Percentiles rank a stretch among this genome's conserved stretches.
phyloP scores from a whole-genome alignment of 2,888 invertebrate genomes.

The Perizoma flavofasciatum region DNA sequence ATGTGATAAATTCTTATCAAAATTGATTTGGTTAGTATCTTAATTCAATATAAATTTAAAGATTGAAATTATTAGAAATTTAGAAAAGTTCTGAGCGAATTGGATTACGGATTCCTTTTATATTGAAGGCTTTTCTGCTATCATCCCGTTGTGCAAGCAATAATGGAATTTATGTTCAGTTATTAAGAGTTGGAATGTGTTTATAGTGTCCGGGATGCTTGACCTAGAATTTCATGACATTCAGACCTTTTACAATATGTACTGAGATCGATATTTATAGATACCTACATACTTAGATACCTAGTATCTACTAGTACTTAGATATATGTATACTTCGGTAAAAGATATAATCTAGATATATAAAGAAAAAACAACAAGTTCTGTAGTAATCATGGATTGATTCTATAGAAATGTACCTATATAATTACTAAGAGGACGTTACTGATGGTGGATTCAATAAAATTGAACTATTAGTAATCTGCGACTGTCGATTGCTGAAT shows the following conservation, averaged over 20 bases:
- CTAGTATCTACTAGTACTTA: too few relatives aligned
- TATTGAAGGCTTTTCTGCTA: conserved; percentile 33
- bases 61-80: conserved; percentile 1
- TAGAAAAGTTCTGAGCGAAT: conserved; percentile 10
- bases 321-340: neutral
- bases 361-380: too few relatives aligned
- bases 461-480: too few relatives aligned
- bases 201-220: conserved; percentile 34
- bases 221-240: conserved; percentile 39
- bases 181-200: conserved; percentile 31
- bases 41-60: neutral
- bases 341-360: neutral
- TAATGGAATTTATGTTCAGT: conserved; percentile 26
- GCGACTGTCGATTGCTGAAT: neutral
- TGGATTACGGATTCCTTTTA: conserved; percentile 21
- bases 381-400: too few relatives aligned
- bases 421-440: too few relatives aligned
- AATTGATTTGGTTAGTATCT: too few relatives aligned
- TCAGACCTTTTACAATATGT: conserved; percentile 3
- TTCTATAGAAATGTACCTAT: too few relatives aligned
- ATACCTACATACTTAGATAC: too few relatives aligned
- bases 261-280: neutral
- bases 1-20: too few relatives aligned
- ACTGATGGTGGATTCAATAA: too few relatives aligned
- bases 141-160: conserved; percentile 25